These are phyloP conservation scores for Drosophila oshimai DNA, from an alignment of 1,140 invertebrate species.

Conservation along the genomic window DNA sequence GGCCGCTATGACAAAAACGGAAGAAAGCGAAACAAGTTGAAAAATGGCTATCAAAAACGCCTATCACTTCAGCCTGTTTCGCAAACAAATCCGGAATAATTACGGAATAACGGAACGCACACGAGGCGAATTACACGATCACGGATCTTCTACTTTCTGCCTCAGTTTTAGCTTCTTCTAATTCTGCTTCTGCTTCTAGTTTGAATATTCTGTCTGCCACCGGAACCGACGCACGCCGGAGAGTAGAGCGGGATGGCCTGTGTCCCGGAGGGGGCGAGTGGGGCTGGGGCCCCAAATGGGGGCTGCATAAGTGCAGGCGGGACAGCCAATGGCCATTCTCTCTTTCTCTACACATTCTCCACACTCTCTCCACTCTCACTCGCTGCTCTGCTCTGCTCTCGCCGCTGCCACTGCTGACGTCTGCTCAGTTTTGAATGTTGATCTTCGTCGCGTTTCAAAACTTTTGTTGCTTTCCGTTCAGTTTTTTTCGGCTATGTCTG, in stretches of 20 bases:
- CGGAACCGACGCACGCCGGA: conserved; percentile 36
- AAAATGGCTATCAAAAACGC: conserved; percentile 51
- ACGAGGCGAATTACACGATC: conserved; percentile 80
- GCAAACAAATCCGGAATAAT: conserved; percentile 47
- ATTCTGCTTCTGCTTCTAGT: conserved; percentile 41
- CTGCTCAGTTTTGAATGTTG: conserved; percentile 26
- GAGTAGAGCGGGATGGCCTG: conserved; percentile 52
- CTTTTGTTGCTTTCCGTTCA: not conserved
- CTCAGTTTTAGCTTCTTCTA: conserved; percentile 54
- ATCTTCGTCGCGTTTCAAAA: conserved; percentile 30
- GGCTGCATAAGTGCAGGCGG: conserved; percentile 15
- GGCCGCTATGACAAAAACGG: conserved; percentile 20
- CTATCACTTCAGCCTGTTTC: conserved; percentile 71
- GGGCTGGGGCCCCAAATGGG: not conserved
- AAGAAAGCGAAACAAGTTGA: conserved; percentile 63
- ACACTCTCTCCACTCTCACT: conserved; percentile 15
- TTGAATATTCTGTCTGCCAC: conserved; percentile 40
- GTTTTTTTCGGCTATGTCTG: not conserved
- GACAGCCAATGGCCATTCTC: conserved; percentile 17
- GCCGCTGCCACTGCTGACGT: conserved; percentile 23
- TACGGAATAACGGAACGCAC: conserved; percentile 59
- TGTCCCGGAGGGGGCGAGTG: conserved; percentile 10
- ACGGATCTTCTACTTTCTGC: conserved; percentile 64
- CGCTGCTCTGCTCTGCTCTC: not conserved
- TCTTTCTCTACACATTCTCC: not conserved